Conservation (phyloP, 2,113 vertebrate species). For the Stigmatopora argus region DNA sequence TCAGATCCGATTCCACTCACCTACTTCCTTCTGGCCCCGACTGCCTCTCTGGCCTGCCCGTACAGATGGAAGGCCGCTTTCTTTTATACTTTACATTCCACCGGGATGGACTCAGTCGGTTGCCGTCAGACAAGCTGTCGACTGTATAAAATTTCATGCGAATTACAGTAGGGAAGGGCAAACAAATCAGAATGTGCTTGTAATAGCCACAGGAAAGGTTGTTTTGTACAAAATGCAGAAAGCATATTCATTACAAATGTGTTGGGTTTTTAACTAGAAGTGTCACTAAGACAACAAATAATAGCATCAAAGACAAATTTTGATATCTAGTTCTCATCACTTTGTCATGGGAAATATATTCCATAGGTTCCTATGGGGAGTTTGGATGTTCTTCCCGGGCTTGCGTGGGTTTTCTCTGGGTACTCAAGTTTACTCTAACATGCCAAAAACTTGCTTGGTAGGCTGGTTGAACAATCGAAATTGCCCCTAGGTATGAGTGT, state of each 20-base stretch:
- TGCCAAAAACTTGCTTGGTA: no score
- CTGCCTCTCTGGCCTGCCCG: slow-evolving; percentile 27
- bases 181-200: slow-evolving; percentile 26
- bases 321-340: no score
- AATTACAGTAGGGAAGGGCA: slow-evolving; percentile 23
- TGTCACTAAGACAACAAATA: no score
- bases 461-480: no score
- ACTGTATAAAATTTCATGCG: slow-evolving; percentile 38
- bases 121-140: slow-evolving; percentile 41
- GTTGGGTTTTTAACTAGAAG: no score
- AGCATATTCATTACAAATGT: not conserved
- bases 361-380: no score
- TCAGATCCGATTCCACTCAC: slow-evolving; percentile 46
- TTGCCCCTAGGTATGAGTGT: no score
- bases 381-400: no score
- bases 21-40: slow-evolving; percentile 21
- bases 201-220: slow-evolving; percentile 25
- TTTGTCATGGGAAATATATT: no score
- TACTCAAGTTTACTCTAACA: no score
- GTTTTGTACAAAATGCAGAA: slow-evolving; percentile 12
- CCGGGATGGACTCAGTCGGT: slow-evolving; percentile 18
- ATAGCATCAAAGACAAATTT: no score
- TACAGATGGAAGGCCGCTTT: slow-evolving; percentile 23
- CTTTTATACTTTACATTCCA: slow-evolving; percentile 14
- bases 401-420: no score